Conservation (phyloP, 2,797 vertebrate species). For the Enteromius unitaeniatus region DNA sequence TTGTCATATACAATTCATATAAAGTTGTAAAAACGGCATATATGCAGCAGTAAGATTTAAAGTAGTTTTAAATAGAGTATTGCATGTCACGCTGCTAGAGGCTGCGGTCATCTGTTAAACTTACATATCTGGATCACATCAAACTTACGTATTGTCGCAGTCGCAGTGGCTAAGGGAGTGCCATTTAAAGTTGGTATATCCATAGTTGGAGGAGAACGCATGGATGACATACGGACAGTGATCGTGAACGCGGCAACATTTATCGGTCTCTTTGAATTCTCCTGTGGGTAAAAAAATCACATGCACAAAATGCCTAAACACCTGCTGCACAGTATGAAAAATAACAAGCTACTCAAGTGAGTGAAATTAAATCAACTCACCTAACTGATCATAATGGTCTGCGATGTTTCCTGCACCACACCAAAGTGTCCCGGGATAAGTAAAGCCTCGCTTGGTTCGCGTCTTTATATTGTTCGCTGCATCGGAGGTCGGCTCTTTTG, state of each 20-base stretch:
- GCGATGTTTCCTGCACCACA: constrained; percentile 88
- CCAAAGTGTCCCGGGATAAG: constrained; percentile 86
- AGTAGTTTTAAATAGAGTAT: background rate
- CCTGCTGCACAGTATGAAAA: background rate
- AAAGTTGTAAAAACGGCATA: background rate
- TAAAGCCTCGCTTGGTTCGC: constrained; percentile 80
- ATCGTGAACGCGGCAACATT: constrained; percentile 90
- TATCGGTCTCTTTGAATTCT: constrained; percentile 83
- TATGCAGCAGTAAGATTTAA: background rate
- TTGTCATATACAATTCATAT: background rate
- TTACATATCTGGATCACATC: background rate
- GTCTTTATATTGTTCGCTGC: constrained; percentile 16
- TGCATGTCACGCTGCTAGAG: too few relatives aligned
- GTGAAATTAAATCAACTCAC: constrained; percentile 65
- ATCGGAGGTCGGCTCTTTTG: background rate
- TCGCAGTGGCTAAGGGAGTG: constrained; percentile 90
- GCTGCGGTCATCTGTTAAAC: background rate
- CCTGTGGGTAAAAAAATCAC: constrained; percentile 72
- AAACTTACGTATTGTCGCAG: constrained; percentile 86
- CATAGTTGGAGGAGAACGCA: constrained; percentile 85
- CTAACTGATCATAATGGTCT: constrained; percentile 80
- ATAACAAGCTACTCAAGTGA: background rate
- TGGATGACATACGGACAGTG: constrained; percentile 90
- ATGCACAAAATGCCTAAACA: background rate
- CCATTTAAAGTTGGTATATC: constrained; percentile 89